These are phyloP conservation scores for Laupala kohalensis DNA, from an alignment of 1,140 invertebrate genomes.

Conservation along the genomic window DNA sequence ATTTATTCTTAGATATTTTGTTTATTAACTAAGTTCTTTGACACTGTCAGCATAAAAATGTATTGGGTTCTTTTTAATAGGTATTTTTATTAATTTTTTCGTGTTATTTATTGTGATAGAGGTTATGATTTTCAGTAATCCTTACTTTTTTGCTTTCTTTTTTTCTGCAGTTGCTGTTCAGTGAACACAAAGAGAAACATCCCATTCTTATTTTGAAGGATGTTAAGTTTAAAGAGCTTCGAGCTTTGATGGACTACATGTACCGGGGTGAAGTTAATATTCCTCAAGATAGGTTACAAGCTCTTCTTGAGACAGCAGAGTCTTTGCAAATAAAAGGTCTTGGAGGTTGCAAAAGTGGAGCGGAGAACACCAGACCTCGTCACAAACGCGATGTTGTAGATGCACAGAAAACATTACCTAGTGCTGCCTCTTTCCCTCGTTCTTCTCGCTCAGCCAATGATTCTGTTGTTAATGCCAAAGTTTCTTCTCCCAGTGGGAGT, in stretches of 20 bases:
- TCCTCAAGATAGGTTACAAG: slow-evolving; percentile 10
- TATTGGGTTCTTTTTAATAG: too few relatives aligned
- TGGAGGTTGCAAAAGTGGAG: background rate
- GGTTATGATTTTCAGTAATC: too few relatives aligned
- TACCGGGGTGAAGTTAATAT: slow-evolving; percentile 16
- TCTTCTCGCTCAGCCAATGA: background rate
- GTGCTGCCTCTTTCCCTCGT: background rate
- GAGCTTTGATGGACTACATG: slow-evolving; percentile 16
- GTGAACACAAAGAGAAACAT: slow-evolving; percentile 21
- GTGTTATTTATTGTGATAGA: too few relatives aligned
- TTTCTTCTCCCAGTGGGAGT: background rate
- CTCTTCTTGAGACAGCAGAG: slow-evolving; percentile 12
- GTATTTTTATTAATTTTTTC: too few relatives aligned
- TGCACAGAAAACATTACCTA: too few relatives aligned
- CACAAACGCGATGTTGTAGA: background rate
- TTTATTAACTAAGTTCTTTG: too few relatives aligned
- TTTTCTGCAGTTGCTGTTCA: slow-evolving; percentile 19
- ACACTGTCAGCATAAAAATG: too few relatives aligned
- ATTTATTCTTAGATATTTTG: too few relatives aligned
- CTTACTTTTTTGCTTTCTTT: slow-evolving; percentile 8
- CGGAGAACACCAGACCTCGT: background rate
- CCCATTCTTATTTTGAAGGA: slow-evolving; percentile 29
- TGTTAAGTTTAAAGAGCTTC: slow-evolving; percentile 21
- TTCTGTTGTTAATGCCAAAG: background rate
- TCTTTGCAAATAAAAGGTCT: slow-evolving; percentile 14